Conservation (phyloP, 2,113 vertebrate genomes). For the Passerina amoena region DNA sequence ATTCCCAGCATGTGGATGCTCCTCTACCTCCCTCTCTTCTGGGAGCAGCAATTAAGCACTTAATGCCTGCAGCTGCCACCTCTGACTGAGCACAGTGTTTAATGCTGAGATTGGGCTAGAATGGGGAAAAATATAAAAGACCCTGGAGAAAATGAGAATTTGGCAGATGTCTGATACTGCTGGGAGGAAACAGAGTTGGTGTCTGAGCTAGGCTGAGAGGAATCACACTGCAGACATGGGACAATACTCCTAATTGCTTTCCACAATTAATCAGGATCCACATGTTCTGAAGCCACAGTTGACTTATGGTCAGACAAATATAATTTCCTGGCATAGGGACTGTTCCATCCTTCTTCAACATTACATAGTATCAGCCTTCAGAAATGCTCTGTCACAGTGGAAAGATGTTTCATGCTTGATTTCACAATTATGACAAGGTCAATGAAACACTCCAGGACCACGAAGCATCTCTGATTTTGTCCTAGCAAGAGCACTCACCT, state of each 20-base stretch:
- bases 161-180: neutral
- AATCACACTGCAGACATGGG: neutral
- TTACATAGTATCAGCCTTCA: neutral
- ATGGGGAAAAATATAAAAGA: neutral
- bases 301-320: neutral
- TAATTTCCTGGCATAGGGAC: neutral
- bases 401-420: neutral
- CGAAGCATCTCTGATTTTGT: neutral
- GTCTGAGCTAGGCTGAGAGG: neutral
- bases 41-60: neutral
- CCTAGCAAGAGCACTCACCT: slow-evolving; percentile 77
- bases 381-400: neutral
- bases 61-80: neutral
- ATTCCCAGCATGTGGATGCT: neutral
- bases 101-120: neutral
- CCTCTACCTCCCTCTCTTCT: neutral
- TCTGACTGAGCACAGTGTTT: neutral
- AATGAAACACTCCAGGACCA: neutral
- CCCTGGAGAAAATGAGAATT: neutral
- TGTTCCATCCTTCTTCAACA: neutral
- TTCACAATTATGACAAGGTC: neutral
- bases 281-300: neutral
- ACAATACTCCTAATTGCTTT: neutral
- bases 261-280: neutral
- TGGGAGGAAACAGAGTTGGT: rapidly evolving